Evolutionary conservation across 2,888 invertebrate genomes (phyloP).

Genomic region (Chymomyza procnemis): DNA sequence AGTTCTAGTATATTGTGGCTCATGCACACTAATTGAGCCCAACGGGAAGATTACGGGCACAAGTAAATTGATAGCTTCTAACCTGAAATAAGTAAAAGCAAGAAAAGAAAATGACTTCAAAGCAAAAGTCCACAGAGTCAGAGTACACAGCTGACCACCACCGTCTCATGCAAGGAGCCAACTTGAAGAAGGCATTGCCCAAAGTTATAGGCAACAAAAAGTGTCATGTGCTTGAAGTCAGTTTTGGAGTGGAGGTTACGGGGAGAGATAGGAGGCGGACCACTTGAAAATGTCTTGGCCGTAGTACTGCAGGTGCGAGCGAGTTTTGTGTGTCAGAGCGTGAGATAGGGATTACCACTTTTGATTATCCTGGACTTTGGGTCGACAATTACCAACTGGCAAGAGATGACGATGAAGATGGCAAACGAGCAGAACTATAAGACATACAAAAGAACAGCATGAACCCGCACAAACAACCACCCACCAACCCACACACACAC

Average conservation of each 20-base stretch:
- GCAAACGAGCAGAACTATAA: neutral
- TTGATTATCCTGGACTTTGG: conserved; percentile 56
- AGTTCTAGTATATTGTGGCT: neutral
- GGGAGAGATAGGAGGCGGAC: neutral
- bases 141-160: conserved; percentile 1
- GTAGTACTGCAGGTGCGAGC: neutral
- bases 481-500: neutral
- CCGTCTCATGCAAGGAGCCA: neutral
- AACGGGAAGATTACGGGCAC: conserved; percentile 60
- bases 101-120: conserved; percentile 45
- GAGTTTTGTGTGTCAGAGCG: conserved; percentile 19
- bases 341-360: conserved; percentile 53
- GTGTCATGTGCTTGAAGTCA: conserved; percentile 26
- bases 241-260: neutral
- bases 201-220: conserved; percentile 37
- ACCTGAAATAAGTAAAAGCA: conserved; percentile 18
- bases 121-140: conserved; percentile 26
- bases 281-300: neutral
- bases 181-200: neutral
- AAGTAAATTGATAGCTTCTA: conserved; percentile 61
- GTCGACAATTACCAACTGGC: conserved; percentile 54
- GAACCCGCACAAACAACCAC: neutral
- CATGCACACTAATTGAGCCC: conserved; percentile 65
- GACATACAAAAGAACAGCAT: conserved; percentile 3
- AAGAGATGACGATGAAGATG: conserved; percentile 17